Evolutionary conservation across 1,140 invertebrate species (phyloP).

Genomic region (Drosophila tropicalis): DNA sequence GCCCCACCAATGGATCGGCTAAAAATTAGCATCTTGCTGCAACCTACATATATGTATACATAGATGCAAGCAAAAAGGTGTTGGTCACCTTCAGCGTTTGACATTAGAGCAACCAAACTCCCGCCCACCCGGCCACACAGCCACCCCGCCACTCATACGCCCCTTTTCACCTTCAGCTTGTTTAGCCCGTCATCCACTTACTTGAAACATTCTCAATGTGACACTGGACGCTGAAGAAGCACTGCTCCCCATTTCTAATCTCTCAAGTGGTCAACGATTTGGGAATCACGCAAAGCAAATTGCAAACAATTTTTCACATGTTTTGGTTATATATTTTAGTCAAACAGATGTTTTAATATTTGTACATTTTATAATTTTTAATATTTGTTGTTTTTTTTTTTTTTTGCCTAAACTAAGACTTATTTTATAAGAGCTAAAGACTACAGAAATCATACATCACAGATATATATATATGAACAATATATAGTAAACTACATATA

Average conservation of each 20-base stretch:
- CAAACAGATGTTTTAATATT: conserved; percentile 40
- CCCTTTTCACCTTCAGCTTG: neutral
- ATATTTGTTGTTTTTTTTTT: conserved; percentile 22
- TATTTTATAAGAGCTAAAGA: conserved; percentile 53
- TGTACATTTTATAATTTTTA: conserved; percentile 23
- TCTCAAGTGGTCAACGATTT: conserved; percentile 22
- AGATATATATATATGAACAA: conserved; percentile 3
- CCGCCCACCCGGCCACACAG: neutral
- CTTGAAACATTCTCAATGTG: conserved; percentile 27
- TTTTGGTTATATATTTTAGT: conserved; percentile 13
- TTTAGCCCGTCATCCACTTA: conserved; percentile 4
- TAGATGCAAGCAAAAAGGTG: neutral
- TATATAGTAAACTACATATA: conserved; percentile 13
- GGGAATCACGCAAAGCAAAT: neutral
- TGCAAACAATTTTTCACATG: conserved; percentile 3
- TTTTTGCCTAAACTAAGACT: conserved; percentile 36
- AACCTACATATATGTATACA: neutral
- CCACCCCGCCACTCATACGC: no score
- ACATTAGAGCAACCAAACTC: neutral
- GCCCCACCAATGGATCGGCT: conserved; percentile 34
- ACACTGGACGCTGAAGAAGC: neutral
- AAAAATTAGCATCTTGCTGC: conserved; percentile 34
- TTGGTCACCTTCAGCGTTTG: conserved; percentile 10
- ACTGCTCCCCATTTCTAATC: neutral
- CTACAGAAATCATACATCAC: conserved; percentile 22